These are phyloP conservation scores for Conomelus anceps DNA, from an alignment of 2,888 invertebrate species.

Conservation along the genomic window DNA sequence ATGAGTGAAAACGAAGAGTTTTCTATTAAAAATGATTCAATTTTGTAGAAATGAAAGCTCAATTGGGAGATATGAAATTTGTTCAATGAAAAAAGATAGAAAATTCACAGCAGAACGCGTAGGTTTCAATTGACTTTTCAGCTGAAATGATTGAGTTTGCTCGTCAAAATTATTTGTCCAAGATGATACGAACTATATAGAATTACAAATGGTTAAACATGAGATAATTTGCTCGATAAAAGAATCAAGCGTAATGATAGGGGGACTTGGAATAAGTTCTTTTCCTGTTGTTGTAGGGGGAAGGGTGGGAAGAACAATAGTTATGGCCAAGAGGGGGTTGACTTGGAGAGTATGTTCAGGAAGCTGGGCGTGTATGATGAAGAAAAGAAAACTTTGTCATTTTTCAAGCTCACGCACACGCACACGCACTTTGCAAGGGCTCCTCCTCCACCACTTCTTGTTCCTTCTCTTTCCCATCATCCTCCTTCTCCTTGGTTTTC, in stretches of 20 bases:
- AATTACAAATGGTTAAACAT: neutral
- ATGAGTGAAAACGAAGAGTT: too few relatives aligned
- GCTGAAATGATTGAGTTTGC: too few relatives aligned
- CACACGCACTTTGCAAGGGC: neutral
- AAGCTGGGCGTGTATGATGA: conserved; percentile 10
- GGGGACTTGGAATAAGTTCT: neutral
- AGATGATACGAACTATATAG: too few relatives aligned
- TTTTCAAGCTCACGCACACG: conserved; percentile 1
- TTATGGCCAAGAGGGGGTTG: neutral
- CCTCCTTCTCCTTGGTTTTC: neutral
- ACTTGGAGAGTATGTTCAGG: conserved; percentile 7
- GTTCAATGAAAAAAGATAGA: too few relatives aligned
- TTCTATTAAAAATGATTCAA: too few relatives aligned
- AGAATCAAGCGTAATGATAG: neutral
- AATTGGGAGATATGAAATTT: too few relatives aligned
- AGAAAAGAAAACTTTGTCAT: conserved; percentile 5
- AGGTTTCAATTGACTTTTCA: too few relatives aligned
- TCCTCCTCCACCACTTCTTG: too few relatives aligned
- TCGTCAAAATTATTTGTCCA: too few relatives aligned
- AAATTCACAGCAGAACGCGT: too few relatives aligned
- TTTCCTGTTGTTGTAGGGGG: neutral
- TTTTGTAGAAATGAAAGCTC: too few relatives aligned
- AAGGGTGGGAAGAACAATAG: neutral
- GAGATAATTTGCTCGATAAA: neutral
- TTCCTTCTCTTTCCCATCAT: neutral